Evolutionary conservation across 2,113 vertebrate genomes (phyloP).

Genomic region (Podarcis cretensis): DNA sequence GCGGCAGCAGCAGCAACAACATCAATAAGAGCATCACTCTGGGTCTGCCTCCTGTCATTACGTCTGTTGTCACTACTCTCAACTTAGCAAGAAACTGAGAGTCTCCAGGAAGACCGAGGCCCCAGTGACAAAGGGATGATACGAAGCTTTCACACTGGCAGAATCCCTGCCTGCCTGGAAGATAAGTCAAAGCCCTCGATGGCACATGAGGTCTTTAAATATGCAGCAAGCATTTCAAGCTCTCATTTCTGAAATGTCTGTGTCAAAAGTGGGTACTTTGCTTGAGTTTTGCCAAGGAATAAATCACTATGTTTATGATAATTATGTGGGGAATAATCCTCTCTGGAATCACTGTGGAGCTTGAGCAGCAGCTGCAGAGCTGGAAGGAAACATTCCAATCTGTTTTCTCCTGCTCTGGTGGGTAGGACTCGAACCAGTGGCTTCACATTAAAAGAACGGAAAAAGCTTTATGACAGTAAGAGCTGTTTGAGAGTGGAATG

Average conservation of each 20-base stretch:
- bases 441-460: no score
- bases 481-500: no score
- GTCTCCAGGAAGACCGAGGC: no score
- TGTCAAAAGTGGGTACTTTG: neutral
- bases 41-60: no score
- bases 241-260: neutral
- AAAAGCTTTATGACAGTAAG: no score
- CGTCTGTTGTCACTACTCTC: no score
- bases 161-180: neutral
- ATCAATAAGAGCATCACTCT: no score
- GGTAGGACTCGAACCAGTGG: no score
- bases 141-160: neutral
- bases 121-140: no score
- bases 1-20: no score
- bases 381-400: neutral
- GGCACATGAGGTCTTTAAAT: neutral
- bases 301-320: neutral
- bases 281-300: neutral
- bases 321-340: rapidly evolving
- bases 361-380: neutral
- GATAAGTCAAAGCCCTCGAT: neutral
- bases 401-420: no score
- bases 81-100: no score
- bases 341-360: neutral
- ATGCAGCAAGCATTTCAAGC: neutral